Evolutionary conservation across 1,140 invertebrate genomes (phyloP).

Genomic region (Bombus confusus): DNA sequence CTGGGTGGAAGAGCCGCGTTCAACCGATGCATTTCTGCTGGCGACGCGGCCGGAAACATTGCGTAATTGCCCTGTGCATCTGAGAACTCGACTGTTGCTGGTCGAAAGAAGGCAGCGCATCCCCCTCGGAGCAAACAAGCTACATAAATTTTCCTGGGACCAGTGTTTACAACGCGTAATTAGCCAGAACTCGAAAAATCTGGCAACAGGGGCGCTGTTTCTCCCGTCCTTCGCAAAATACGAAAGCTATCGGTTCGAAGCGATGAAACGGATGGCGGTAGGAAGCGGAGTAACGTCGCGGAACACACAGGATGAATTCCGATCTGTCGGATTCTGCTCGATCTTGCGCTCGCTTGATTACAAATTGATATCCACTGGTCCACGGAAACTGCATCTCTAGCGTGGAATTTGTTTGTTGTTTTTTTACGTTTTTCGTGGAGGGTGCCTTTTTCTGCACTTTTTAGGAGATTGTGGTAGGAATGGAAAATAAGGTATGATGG

Average conservation of each 20-base stretch:
- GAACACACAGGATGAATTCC: slow-evolving; percentile 37
- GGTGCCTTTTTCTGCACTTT: neutral
- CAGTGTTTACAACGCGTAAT: slow-evolving; percentile 71
- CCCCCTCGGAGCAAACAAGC: slow-evolving; percentile 45
- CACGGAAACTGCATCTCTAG: neutral
- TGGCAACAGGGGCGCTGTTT: slow-evolving; percentile 54
- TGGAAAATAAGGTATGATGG: too few species aligned
- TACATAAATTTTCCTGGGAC: slow-evolving; percentile 64
- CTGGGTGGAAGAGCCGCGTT: neutral
- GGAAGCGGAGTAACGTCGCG: slow-evolving; percentile 26
- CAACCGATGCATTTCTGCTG: slow-evolving; percentile 33
- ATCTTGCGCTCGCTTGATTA: neutral
- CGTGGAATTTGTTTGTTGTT: neutral
- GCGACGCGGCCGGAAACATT: slow-evolving; percentile 65
- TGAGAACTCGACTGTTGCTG: slow-evolving; percentile 13
- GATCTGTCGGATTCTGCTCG: neutral
- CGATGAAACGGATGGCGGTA: slow-evolving; percentile 60
- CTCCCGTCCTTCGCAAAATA: slow-evolving; percentile 62
- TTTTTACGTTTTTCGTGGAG: neutral
- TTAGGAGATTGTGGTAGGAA: neutral
- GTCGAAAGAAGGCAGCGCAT: neutral
- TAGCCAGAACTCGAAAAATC: slow-evolving; percentile 71
- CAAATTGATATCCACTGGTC: slow-evolving; percentile 40
- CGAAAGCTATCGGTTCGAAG: slow-evolving; percentile 36
- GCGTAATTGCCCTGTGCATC: slow-evolving; percentile 67